Percentiles rank a stretch among this genome's conserved stretches.
Evolutionary conservation across 2,113 vertebrate species (phyloP).

Genomic region (Trachemys scripta): DNA sequence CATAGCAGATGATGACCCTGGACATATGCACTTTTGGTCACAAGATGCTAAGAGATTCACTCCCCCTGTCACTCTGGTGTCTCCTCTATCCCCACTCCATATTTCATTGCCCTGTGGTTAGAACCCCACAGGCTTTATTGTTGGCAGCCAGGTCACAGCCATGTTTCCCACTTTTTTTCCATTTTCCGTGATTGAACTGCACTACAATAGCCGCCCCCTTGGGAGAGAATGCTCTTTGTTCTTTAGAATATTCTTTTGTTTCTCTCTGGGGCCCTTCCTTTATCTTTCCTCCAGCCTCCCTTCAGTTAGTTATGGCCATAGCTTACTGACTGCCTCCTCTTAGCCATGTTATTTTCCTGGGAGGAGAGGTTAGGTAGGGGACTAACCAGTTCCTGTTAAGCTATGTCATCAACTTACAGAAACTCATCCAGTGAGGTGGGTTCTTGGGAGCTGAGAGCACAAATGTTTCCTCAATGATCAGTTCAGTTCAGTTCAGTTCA

Average conservation of each 20-base stretch:
- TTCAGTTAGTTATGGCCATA: not conserved
- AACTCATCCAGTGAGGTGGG: not conserved
- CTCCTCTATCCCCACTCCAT: too few species aligned
- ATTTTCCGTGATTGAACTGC: not conserved
- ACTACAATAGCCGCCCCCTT: too few species aligned
- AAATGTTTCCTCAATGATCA: too few species aligned
- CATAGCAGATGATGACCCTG: not conserved
- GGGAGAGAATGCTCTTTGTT: not conserved
- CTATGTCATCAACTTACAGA: not conserved
- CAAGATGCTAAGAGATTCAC: not conserved
- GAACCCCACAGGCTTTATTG: not conserved
- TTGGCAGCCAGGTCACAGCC: accelerated
- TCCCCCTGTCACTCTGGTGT: not conserved
- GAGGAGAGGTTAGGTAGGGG: not conserved
- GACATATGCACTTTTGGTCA: not conserved
- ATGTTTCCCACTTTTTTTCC: not conserved
- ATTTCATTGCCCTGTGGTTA: accelerated
- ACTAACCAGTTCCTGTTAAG: not conserved
- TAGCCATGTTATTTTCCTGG: not conserved
- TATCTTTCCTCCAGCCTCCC: not conserved
- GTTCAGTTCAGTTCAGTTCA: too few species aligned
- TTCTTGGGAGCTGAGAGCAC: too few species aligned
- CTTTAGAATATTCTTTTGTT: not conserved
- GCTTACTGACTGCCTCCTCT: not conserved
- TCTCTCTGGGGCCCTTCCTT: accelerated